Evolutionary conservation across 1,140 invertebrate genomes (phyloP), one percentile per base, ranked within the genome.

Genomic region (Caenorhabditis brenneri): DNA sequence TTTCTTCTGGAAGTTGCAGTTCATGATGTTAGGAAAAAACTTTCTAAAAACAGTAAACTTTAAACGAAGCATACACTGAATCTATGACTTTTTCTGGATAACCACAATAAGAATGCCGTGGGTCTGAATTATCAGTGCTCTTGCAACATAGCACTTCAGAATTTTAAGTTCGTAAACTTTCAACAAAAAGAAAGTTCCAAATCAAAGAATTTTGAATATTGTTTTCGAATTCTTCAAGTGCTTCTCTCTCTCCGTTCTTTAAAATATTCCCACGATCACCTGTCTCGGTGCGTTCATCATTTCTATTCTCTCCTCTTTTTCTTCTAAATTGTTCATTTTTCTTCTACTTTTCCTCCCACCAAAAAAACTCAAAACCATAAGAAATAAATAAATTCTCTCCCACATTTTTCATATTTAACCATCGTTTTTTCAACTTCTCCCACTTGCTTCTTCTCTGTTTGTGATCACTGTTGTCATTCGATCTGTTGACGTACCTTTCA

Each of bases 391-490:
- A 42, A 42, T 74, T 15, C 29, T 65, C 31, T 65, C 29, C 19
- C 19, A 15, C 15, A 27, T 33, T 24, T 55, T 55, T 55, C 48
- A 51, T 51, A 51, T 51, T 51, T 51, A 51, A 51, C 53, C 53
- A 55, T 55, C 49, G 15, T 51, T 51, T 19, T 29, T n/a, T n/a
- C 48, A 51, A 51, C 5, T 27, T 15, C n/a, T 29, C 7, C 7
- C 5, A 12, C 65, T 27, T 74, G n/a, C 22, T 46, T 42, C 36
- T 46, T 74, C 36, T 74, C 65, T 74, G 36, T 74, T 74, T 74
- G 65, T 74, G 65, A 74, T 74, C 65, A 74, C 65, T 74, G 36
- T 74, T 74, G 65, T 74, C 65, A 74, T 74, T 74, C 65, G 65
- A 74, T 74, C 65, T 74, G 29, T 74, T 74, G 65, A 74, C 65